These are phyloP conservation scores for Phrynocephalus vlangalii DNA, from an alignment of 2,797 vertebrate species.

Conservation along the genomic window DNA sequence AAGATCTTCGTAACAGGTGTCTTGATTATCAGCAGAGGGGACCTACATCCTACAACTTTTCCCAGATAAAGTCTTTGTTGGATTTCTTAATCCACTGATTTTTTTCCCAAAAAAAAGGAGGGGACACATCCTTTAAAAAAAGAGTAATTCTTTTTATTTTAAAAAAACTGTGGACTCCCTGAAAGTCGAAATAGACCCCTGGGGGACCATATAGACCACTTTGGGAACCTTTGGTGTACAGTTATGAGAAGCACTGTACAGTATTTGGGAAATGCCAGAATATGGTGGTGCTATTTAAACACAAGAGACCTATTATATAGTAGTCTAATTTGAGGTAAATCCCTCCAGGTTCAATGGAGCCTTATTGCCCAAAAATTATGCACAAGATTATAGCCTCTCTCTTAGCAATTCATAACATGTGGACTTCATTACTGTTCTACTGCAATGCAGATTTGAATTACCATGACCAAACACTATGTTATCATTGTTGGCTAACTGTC, in stretches of 20 bases:
- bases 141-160: neutral
- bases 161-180: slow-evolving; percentile 8
- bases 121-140: too few species aligned
- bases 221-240: neutral
- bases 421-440: neutral
- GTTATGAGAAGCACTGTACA: neutral
- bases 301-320: neutral
- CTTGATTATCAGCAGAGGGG: neutral
- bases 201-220: too few species aligned
- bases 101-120: too few species aligned
- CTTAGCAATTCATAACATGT: neutral
- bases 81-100: too few species aligned
- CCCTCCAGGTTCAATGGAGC: neutral
- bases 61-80: too few species aligned
- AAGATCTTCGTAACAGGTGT: neutral
- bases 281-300: too few species aligned
- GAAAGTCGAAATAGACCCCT: too few species aligned
- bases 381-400: neutral
- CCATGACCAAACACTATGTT: neutral
- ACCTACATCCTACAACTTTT: slow-evolving; percentile 22
- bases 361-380: neutral
- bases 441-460: neutral
- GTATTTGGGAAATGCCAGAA: neutral
- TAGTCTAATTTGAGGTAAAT: neutral
- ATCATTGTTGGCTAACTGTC: neutral